Evolutionary conservation across 2,797 vertebrate species (phyloP).

Genomic region (Hypotaenidia philippensis): DNA sequence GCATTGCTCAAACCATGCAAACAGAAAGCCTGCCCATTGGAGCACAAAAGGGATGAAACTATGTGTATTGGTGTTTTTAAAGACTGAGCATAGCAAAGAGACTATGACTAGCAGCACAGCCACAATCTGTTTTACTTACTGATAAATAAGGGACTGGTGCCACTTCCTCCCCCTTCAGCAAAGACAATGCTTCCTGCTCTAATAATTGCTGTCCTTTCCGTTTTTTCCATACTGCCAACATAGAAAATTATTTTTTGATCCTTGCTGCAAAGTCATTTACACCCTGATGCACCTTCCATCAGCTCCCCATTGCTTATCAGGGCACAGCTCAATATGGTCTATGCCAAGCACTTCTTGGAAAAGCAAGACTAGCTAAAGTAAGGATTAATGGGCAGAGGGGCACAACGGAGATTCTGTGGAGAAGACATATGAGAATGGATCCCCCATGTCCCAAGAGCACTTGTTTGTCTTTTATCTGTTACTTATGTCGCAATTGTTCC

Average conservation of each 20-base stretch:
- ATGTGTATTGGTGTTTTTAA: neutral
- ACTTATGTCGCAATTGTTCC: fast-evolving
- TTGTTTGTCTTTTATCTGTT: neutral
- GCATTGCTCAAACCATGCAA: neutral
- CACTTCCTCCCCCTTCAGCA: neutral
- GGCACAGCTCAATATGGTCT: fast-evolving
- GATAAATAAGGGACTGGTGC: neutral
- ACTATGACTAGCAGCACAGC: neutral
- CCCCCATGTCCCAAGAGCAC: fast-evolving
- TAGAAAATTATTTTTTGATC: neutral
- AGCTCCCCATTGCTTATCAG: neutral
- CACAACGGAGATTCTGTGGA: neutral
- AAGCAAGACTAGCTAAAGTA: neutral
- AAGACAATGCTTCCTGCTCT: neutral
- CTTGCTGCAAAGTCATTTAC: neutral
- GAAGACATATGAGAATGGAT: neutral
- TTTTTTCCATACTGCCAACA: neutral
- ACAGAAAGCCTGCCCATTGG: neutral
- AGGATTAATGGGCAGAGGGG: neutral
- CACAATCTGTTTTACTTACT: neutral
- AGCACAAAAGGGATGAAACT: neutral
- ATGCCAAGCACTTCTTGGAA: fast-evolving
- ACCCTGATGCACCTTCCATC: neutral
- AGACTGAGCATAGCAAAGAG: neutral
- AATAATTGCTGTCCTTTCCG: neutral